Evolutionary conservation across 2,113 vertebrate species (phyloP).

Genomic region (Hipposideros armiger): DNA sequence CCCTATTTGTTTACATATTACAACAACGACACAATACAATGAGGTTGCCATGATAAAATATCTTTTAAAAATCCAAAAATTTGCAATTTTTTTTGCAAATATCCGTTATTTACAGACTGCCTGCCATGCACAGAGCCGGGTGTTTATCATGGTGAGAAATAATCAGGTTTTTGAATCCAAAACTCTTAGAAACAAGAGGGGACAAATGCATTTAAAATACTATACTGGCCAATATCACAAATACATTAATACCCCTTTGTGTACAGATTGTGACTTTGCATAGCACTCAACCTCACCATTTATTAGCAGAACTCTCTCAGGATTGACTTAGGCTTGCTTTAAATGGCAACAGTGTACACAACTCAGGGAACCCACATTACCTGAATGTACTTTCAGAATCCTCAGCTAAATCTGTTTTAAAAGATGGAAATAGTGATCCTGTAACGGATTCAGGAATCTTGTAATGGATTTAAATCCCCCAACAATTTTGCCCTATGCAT

Average conservation of each 20-base stretch:
- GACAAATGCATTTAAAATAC: background rate
- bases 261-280: background rate
- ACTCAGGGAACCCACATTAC: background rate
- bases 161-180: background rate
- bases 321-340: background rate
- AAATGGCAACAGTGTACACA: background rate
- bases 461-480: background rate
- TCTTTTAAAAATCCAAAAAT: too few species aligned
- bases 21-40: background rate
- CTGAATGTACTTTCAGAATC: background rate
- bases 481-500: background rate
- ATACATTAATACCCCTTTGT: background rate
- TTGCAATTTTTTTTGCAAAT: too few species aligned
- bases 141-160: background rate
- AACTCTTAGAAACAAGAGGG: background rate
- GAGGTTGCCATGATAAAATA: background rate
- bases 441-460: background rate
- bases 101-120: background rate
- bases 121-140: background rate
- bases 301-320: background rate
- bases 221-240: background rate
- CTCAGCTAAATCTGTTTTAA: slow-evolving; percentile 29
- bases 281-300: background rate
- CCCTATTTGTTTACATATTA: background rate
- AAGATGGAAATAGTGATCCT: background rate